Evolutionary conservation across 2,797 vertebrate species (phyloP), one percentile per base, ranked within the genome.

Genomic region (Kryptopterus vitreolus): DNA sequence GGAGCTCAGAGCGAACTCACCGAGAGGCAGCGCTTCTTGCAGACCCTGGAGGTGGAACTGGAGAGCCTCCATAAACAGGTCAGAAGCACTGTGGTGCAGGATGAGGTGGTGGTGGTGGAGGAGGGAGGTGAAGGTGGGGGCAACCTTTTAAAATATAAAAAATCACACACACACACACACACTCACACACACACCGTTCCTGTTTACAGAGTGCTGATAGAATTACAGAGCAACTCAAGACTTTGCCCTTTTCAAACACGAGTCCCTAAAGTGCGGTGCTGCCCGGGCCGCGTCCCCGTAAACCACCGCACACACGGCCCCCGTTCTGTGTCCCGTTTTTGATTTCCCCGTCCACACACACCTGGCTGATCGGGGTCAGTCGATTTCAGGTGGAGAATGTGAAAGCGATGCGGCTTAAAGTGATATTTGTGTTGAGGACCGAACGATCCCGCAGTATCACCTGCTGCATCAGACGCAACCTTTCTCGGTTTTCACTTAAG

Each of bases 11-110:
- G 88, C 4, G 94, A 95, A 88, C 87, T 94, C 82, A 88, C 84
- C 0, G 94, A 95, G 88, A 90, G 93, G 80, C 93, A 94, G 63
- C 94, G 93, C 85, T 93, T 93, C 89, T 90, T 95, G 85, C 93
- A 94, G 89, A 93, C 83, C 18, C 91, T 94, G 85, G 93, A 95
- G 86, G 92, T 93, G 88, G 94, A 95, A 88, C 91, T 95, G 87
- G 94, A 95, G 77, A 90, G 92, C 81, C 92, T 94, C 81, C 93
- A 94, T 85, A 95, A 94, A 85, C 94, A 95, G 93, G 94, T 94
- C 85, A 90, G 86, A 52, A 78, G 77, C 53, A 46, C 18, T 22
- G 3, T 1, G 20, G n/a, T 9, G 38, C 15, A 31, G 35, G 18
- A 68, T n/a, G n/a, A n/a, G n/a, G n/a, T n/a, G n/a, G 18, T 9